Evolutionary conservation across 2,888 invertebrate genomes (phyloP), one percentile per base, ranked within the genome.

Genomic region (Muschampia staudingeri): DNA sequence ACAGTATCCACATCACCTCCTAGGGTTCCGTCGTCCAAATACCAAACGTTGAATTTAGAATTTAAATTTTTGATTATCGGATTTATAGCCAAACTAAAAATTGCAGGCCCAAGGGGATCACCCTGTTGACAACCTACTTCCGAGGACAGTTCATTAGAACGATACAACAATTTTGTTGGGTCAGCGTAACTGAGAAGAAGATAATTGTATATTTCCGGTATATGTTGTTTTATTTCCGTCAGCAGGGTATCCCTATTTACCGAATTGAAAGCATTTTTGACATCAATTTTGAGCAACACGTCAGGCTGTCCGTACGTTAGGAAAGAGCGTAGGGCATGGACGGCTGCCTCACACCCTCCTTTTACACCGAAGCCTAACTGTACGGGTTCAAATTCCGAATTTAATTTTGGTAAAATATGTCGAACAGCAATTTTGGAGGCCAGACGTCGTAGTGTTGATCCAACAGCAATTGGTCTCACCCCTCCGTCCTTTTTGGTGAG

Each of bases 281-380:
- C 40, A 65, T 78, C 72, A 61, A 16, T 67, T 67, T 67, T 44
- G 67, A 73, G 48, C 37, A 42, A 40, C 25, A 37, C 2, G 12
- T 40, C n/a, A 16, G n/a, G 14, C 25, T 25, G 34, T 34, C 34
- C 67, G 34, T 34, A 25, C 56, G 34, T 34, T 34, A 65, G 65
- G 70, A 67, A 80, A 61, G 73, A 65, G n/a, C 71, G 61, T 42
- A 25, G 67, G 65, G 71, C 72, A 67, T 56, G 78, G 30, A 44
- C 65, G 25, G 72, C 72, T 65, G 34, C 73, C 65, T 72, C 73
- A 80, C 73, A 67, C 42, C 65, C 72, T 9, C 52, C 84, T 84
- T 86, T 80, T 76, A 5, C 44, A 84, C 86, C 83, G 70, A 72
- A 70, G 37, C 48, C 40, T 37, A 72, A 25, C 25, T 72, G 71